Base-by-base conservation (phyloP, 2,797 vertebrate genomes). In the Ara ararauna region DNA sequence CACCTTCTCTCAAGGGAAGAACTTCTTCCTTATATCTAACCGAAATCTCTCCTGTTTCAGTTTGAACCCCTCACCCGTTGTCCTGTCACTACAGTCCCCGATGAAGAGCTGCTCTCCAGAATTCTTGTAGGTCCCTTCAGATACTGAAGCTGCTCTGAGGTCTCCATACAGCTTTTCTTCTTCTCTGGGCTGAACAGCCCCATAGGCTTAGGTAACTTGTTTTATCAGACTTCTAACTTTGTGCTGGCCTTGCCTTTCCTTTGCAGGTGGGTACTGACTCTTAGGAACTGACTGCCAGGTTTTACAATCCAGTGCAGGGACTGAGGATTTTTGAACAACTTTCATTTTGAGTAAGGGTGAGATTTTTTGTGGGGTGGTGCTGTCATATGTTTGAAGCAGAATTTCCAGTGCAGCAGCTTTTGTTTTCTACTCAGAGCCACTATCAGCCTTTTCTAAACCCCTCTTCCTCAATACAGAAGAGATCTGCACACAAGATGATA, bases 331-430 rank as follows among this genome's bases (percentile, higher is more conserved):
- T 9, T 38, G 18, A 81, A 60, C 20, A 64, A 36, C 44, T 91
- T 94, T 51, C 51, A 47, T 47, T 93, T 72, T 42, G 11, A 88
- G 53, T 34, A 24, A 74, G 40, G 7, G 7, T 53, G 67, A n/a
- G 54, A n/a, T 61, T 70, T 36, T 44, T 7, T 7, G 16, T 34
- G 29, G 30, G 10, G 36, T 86, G 56, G 24, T 84, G 58, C 13
- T 65, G 54, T 87, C n/a, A 6, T 71, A 12, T 74, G 85, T 91
- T 90, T 60, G 9, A 77, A 92, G 53, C 20, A 6, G n/a, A 50
- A 47, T 85, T 93, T 89, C 73, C 47, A 81, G 32, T 22, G 23
- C 54, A 87, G 56, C 75, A 96, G 45, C 44, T 95, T 94, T 80
- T 1, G 2, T 91, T 95, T 96, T 91, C 85, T 53, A 78, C 32